Evolutionary conservation across 2,797 vertebrate genomes (phyloP), one percentile per base, ranked within the genome.

Genomic region (Myiotriccus ornatus): DNA sequence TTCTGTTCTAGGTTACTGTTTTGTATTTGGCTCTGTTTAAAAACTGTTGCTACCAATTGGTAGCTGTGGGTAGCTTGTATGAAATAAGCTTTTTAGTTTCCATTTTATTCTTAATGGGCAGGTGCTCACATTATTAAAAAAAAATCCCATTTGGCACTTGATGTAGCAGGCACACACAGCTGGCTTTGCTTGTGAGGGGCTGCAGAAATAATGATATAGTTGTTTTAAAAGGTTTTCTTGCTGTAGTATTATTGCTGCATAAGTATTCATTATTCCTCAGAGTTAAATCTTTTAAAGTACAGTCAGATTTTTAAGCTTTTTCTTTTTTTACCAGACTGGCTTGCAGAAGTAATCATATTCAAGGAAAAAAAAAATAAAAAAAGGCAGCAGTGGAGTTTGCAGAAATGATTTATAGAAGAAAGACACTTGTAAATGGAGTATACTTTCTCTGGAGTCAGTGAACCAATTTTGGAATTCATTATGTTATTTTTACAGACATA

Each of bases 111-210:
- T 79, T 96, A 96, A 92, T 89, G 82, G 84, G 87, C 92, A 97
- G 94, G 84, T 96, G 94, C 94, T 96, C 92, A 81, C 84, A 55
- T 75, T 91, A 87, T 68, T 85, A 55, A 92, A 93, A 90, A 68
- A 90, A 37, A 55, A 30, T 59, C 50, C 21, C 57, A 37, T 46
- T 85, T 95, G 92, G 86, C 81, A 56, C 17, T 64, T 74, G 59
- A n/a, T 73, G 23, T 55, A 84, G 80, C 70, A 39, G n/a, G 84
- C 74, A 92, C 24, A 65, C 56, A 64, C 91, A 95, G 93, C 91
- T 96, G 95, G 87, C 76, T 88, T 87, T 92, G 87, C 91, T 83
- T 92, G 71, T 87, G 82, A 70, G 50, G 24, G 53, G 19, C 84
- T 92, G 79, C 50, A 80, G 79, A 91, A 95, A 73, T 89, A 93